Evolutionary conservation across 2,797 vertebrate genomes (phyloP).

Genomic region (Rostrhamus sociabilis): DNA sequence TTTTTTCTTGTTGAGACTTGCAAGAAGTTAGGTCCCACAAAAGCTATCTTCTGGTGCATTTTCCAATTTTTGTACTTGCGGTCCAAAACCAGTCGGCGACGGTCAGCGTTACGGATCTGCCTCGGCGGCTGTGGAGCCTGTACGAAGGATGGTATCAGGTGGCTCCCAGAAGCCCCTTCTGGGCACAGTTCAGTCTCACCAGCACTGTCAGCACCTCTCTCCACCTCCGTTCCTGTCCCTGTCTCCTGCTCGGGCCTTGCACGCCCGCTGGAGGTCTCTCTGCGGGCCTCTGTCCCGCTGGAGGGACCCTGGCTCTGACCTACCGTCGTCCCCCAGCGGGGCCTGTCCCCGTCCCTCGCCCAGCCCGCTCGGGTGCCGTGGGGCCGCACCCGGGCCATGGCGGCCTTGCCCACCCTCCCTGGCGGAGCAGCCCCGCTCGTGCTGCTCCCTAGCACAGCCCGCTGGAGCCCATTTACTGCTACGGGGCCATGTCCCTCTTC

Average conservation of each 20-base stretch:
- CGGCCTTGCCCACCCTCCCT: background rate
- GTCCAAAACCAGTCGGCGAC: background rate
- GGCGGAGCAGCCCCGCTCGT: background rate
- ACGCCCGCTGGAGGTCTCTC: fast-evolving
- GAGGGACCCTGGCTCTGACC: background rate
- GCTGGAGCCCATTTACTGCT: background rate
- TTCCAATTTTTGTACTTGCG: background rate
- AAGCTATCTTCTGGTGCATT: background rate
- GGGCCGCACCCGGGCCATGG: background rate
- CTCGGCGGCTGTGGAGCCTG: background rate
- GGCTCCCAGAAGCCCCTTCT: background rate
- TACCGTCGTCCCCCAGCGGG: too few species aligned
- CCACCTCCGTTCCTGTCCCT: background rate
- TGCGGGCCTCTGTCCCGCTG: background rate
- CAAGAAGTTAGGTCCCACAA: background rate
- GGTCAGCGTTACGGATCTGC: background rate
- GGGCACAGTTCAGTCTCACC: background rate
- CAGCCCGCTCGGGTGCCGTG: background rate
- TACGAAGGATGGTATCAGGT: background rate
- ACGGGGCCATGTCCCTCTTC: background rate
- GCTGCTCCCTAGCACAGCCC: background rate
- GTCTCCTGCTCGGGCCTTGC: background rate
- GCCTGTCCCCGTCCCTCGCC: background rate
- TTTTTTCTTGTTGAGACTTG: background rate
- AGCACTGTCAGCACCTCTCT: too few species aligned